Percentiles rank a stretch among this genome's conserved stretches.
These are phyloP conservation scores for Sebastolobus alascanus DNA, from an alignment of 2,797 vertebrate genomes.

Conservation along the genomic window DNA sequence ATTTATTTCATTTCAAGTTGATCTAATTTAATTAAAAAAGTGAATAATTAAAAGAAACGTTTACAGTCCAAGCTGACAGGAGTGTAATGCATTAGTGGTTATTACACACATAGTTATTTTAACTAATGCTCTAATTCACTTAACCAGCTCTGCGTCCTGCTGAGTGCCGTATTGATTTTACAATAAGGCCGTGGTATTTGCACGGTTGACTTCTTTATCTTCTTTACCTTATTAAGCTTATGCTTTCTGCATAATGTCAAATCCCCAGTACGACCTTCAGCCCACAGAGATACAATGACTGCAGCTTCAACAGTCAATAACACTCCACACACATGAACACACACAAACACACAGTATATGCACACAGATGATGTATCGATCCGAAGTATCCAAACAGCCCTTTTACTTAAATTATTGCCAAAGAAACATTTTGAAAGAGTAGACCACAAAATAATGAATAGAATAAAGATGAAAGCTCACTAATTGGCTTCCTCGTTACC, in stretches of 20 bases:
- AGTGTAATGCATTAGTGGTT: constrained; percentile 27
- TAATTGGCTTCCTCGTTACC: background rate
- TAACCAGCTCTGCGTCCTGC: constrained; percentile 11
- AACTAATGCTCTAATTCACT: constrained; percentile 49
- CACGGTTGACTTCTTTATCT: constrained; percentile 49
- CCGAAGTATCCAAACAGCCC: background rate
- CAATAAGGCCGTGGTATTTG: constrained; percentile 42
- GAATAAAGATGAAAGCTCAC: background rate
- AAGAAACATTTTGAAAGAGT: background rate
- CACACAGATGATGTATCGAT: background rate
- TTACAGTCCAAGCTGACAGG: constrained; percentile 1
- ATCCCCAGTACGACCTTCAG: constrained; percentile 22
- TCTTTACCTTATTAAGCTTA: constrained; percentile 52
- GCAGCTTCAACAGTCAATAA: constrained; percentile 22
- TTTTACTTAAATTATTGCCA: background rate
- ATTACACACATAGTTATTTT: constrained; percentile 33
- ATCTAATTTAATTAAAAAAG: constrained; percentile 55
- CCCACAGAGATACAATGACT: constrained; percentile 6
- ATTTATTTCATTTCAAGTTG: background rate
- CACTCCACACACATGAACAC: background rate
- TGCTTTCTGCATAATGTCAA: constrained; percentile 44
- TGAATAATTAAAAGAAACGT: constrained; percentile 39
- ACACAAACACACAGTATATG: background rate
- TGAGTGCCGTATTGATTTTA: constrained; percentile 60
- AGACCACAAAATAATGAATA: background rate